Evolutionary conservation across 2,113 vertebrate genomes (phyloP), one percentile per base, ranked within the genome.

Genomic region (Oenanthe melanoleuca): DNA sequence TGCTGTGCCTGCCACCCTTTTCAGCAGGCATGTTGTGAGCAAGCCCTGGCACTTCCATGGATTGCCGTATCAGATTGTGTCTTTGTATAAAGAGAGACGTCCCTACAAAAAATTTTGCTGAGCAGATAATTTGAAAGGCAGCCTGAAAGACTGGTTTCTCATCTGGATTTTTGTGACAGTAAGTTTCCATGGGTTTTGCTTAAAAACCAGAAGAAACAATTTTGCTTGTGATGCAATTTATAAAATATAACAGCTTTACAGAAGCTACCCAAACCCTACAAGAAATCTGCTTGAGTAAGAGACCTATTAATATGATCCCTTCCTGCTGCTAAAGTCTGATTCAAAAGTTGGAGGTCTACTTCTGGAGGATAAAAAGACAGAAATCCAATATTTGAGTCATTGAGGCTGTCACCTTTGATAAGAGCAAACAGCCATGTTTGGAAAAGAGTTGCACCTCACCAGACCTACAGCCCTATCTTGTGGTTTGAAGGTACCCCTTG

Each of bases 21-120:
- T 22, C 9, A 65, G 7, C 14, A 28, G 52, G 8, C 2, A 0
- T 1, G 1, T n/a, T 50, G 40, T 55, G 44, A 78, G 44, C 2
- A 2, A 33, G 34, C 17, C 10, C 8, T 60, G 50, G 11, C 40
- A 20, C 19, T 45, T 82, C 5, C 5, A 2, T 63, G 26, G 14
- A 23, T 80, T 4, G 1, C 31, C 2, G 0, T 49, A 34, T 31
- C 14, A 20, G 22, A 7, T 63, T 44, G 26, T 2, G 2, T 71
- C 26, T 47, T 71, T 3, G 25, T 72, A 33, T 7, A 67, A 86
- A 83, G 18, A 14, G 21, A 52, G 5, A 31, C 42, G 20, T 65
- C 16, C 31, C 16, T n/a, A 49, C 11, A 26, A 49, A 75, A 74
- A 44, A 7, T 3, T 56, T 40, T 75, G 18, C 47, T 34, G n/a